These are phyloP conservation scores for Yponomeuta malinellus DNA, from an alignment of 2,888 invertebrate species.

Conservation along the genomic window DNA sequence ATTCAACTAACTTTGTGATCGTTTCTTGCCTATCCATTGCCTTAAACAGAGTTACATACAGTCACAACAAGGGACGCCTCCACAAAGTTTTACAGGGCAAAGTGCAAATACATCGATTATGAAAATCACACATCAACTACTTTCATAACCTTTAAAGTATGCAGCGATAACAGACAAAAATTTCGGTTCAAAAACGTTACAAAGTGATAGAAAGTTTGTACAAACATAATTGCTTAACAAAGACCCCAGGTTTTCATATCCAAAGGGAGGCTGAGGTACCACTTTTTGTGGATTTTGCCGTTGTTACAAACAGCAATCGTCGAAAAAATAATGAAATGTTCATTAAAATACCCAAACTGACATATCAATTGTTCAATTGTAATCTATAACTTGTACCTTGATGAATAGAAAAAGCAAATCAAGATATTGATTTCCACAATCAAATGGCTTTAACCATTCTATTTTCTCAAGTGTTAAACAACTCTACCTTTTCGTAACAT, in stretches of 20 bases:
- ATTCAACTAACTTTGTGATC: neutral
- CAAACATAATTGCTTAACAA: neutral
- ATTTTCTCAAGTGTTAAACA: slow-evolving; percentile 28
- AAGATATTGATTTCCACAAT: slow-evolving; percentile 34
- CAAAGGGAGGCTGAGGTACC: no score
- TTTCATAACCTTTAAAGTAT: slow-evolving; percentile 31
- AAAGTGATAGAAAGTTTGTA: slow-evolving; percentile 5
- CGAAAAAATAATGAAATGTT: neutral
- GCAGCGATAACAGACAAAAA: slow-evolving; percentile 21
- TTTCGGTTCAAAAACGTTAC: neutral
- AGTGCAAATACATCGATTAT: slow-evolving; percentile 63
- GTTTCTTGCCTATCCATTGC: slow-evolving; percentile 23
- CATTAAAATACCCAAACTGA: slow-evolving; percentile 33
- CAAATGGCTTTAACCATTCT: neutral
- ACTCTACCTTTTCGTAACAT: slow-evolving; percentile 29
- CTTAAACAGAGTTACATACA: slow-evolving; percentile 21
- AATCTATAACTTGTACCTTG: slow-evolving; percentile 65
- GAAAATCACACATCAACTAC: slow-evolving; percentile 58
- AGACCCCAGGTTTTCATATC: no score
- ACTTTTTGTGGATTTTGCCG: neutral
- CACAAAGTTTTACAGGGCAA: slow-evolving; percentile 41
- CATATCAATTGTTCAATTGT: slow-evolving; percentile 36
- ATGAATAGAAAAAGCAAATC: slow-evolving; percentile 46
- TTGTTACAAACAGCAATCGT: neutral
- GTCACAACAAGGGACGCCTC: slow-evolving; percentile 52